Conservation (phyloP, 2,113 vertebrate genomes). For the Acanthisitta chloris region DNA sequence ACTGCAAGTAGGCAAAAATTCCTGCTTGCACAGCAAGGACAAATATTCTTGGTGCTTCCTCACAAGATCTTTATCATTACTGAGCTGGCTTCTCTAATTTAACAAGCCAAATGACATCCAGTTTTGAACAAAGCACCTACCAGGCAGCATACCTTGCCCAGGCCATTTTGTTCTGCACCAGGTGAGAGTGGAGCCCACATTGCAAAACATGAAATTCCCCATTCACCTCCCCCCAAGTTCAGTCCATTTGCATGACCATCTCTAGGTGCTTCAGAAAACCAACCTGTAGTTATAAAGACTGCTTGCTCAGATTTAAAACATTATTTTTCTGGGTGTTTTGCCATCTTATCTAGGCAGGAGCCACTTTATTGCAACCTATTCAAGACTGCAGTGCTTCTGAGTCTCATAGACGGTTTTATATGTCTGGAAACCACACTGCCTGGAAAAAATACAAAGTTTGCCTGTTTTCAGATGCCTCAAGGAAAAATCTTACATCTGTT, state of each 20-base stretch:
- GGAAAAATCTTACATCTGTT: background rate
- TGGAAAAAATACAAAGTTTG: background rate
- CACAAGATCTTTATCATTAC: background rate
- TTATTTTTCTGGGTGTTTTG: background rate
- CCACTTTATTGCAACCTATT: background rate
- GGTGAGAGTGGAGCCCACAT: accelerated
- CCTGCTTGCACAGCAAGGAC: background rate
- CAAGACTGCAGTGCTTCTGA: background rate
- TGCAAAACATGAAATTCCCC: background rate
- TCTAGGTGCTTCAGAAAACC: background rate
- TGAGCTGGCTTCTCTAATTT: background rate
- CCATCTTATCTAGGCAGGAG: background rate
- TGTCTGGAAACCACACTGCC: background rate
- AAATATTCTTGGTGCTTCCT: background rate
- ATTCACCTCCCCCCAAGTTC: background rate
- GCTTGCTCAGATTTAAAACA: background rate
- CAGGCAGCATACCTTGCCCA: background rate
- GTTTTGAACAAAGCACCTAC: background rate
- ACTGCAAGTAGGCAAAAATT: background rate
- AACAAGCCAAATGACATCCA: background rate
- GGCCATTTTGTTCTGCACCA: background rate
- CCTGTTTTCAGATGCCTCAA: background rate
- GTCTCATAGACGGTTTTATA: background rate
- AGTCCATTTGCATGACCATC: background rate
- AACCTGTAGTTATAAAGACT: background rate